Conservation (phyloP, 1,140 invertebrate species). For the Drosophila parvula region DNA sequence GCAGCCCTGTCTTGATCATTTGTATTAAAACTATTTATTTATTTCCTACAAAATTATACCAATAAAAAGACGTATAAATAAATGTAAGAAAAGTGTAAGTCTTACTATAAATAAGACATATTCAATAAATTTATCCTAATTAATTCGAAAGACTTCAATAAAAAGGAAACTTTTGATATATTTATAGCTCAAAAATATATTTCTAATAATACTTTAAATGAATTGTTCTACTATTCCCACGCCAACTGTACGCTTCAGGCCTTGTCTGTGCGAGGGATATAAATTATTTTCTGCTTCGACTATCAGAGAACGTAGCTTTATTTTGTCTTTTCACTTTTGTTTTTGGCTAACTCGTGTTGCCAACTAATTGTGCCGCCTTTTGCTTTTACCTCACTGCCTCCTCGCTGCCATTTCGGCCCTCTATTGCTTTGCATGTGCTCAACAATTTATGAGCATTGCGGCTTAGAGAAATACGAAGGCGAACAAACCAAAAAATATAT, state of each 20-base stretch:
- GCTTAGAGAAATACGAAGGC: slow-evolving; percentile 25
- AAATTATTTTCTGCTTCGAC: slow-evolving; percentile 62
- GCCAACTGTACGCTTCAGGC: slow-evolving; percentile 12
- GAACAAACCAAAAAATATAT: not conserved
- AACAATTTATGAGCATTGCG: slow-evolving; percentile 72
- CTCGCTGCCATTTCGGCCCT: not conserved
- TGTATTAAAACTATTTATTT: no score
- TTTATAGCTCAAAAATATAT: not conserved
- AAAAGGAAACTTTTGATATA: not conserved
- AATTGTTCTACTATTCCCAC: not conserved
- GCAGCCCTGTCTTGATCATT: no score
- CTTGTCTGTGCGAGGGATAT: slow-evolving; percentile 47
- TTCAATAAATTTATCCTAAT: not conserved
- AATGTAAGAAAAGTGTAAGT: no score
- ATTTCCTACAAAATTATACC: no score
- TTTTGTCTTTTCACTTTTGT: slow-evolving; percentile 61
- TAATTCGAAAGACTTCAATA: not conserved
- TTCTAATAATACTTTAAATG: not conserved
- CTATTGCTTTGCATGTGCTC: slow-evolving; percentile 49
- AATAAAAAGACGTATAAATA: no score
- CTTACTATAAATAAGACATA: no score
- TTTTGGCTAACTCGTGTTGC: slow-evolving; percentile 54
- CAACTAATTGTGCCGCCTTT: slow-evolving; percentile 67
- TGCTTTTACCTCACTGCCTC: slow-evolving; percentile 13
- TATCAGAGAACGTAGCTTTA: slow-evolving; percentile 40